Conservation (phyloP, 2,888 invertebrate genomes). For the Dyspetes luteomarginatus region DNA sequence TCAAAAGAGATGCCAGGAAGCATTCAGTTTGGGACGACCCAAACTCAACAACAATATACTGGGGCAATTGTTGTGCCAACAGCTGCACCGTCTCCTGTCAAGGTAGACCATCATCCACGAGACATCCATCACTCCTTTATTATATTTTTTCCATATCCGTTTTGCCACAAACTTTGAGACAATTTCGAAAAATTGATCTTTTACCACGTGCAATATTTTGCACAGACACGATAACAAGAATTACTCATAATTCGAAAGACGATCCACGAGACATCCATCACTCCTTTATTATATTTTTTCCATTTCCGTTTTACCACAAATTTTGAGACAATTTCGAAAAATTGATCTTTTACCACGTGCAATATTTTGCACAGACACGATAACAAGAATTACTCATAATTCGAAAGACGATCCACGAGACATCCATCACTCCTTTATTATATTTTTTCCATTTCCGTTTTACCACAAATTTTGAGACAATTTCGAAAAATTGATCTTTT, state of each 20-base stretch:
- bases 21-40: constrained; percentile 82
- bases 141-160: too few relatives aligned
- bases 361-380: neutral
- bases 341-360: too few relatives aligned
- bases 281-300: too few relatives aligned
- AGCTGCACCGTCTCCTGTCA: constrained; percentile 80
- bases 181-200: too few relatives aligned
- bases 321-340: neutral
- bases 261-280: neutral
- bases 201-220: too few relatives aligned
- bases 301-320: neutral
- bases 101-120: constrained; percentile 72
- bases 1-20: constrained; percentile 83
- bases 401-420: neutral
- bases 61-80: constrained; percentile 82
- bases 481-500: too few relatives aligned
- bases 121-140: neutral
- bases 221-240: neutral
- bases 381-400: neutral
- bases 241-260: too few relatives aligned
- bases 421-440: neutral
- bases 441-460: too few relatives aligned
- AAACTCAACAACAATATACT: constrained; percentile 81
- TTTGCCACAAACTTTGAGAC: neutral
- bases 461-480: neutral